Evolutionary conservation across 2,888 invertebrate genomes (phyloP), one percentile per base, ranked within the genome.

Genomic region (Acanthosoma haemorrhoidale): DNA sequence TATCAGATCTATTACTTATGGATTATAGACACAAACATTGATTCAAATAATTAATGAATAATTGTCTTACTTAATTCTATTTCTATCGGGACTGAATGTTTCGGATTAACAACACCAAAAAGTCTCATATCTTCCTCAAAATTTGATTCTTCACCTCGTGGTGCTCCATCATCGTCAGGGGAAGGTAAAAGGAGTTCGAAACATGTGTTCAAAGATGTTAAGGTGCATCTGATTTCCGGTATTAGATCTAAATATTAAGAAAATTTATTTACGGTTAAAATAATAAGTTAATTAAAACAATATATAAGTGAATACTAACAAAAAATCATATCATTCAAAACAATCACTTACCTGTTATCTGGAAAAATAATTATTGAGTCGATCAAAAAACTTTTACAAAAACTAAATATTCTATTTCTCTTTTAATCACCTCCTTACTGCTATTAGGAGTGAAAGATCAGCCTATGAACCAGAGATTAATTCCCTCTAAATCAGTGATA

Each of bases 191-290:
- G 74, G 11, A 80, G 70, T 21, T 76, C 73, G 25, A 79, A 75
- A 64, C 79, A 78, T 43, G 78, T 78, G 36, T 76, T 75, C 71
- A 80, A 73, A 51, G 78, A 76, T 18, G 75, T 77, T 11, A 78
- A 64, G 4, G 77, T 73, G 2, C 71, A 72, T 8, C 72, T 71
- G 2, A 80, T 78, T 70, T 79, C 79, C 6, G 76, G 75, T 69
- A 76, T 73, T 63, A 77, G 71, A 36, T 78, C 79, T 76, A 71
- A 41, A 74, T 74, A 36, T 34, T 16, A 9, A 58, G 3, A 43
- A 43, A 43, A 43, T 43, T 21, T 8, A 43, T 21, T 13, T n/a
- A n/a, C n/a, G n/a, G n/a, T n/a, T n/a, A n/a, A n/a, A n/a, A n/a
- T n/a, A n/a, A n/a, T n/a, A n/a, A n/a, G n/a, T n/a, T n/a, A n/a